Evolutionary conservation across 2,113 vertebrate genomes (phyloP).

Genomic region (Lamprotornis superbus): DNA sequence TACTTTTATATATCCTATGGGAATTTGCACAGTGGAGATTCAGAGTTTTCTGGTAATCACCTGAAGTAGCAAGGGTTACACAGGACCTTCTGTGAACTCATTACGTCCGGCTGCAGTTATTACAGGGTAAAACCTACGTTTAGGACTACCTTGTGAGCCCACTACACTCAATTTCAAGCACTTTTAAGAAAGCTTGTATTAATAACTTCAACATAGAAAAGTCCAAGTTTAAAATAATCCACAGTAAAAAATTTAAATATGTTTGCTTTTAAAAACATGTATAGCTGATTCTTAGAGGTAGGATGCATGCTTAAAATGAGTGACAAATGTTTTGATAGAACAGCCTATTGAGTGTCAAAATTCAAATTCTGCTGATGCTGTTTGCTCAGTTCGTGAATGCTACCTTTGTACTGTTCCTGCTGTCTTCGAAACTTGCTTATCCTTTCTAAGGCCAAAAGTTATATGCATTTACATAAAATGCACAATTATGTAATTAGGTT

Average conservation of each 20-base stretch:
- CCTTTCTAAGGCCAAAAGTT: neutral
- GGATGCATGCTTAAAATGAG: neutral
- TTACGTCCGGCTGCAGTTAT: neutral
- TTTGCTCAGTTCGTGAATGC: neutral
- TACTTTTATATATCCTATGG: neutral
- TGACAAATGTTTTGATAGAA: neutral
- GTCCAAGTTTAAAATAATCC: neutral
- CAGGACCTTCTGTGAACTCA: neutral
- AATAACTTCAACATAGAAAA: neutral
- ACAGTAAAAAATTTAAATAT: neutral
- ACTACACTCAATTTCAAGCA: neutral
- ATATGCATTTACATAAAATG: neutral
- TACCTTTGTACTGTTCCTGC: neutral
- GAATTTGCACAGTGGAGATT: neutral
- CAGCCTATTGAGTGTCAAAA: neutral
- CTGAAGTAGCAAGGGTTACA: neutral
- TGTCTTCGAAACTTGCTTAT: neutral
- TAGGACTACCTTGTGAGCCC: neutral
- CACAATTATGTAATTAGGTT: neutral
- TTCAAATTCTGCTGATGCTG: neutral
- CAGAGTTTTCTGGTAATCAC: neutral
- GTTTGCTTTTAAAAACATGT: neutral
- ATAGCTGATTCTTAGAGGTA: neutral
- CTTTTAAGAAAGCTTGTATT: neutral
- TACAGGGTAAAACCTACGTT: neutral